A percentile compares a stretch with the other conserved stretches of the same genome.
These are phyloP conservation scores for Paramormyrops hopkinsi DNA, from an alignment of 2,797 vertebrate genomes.

Conservation along the genomic window DNA sequence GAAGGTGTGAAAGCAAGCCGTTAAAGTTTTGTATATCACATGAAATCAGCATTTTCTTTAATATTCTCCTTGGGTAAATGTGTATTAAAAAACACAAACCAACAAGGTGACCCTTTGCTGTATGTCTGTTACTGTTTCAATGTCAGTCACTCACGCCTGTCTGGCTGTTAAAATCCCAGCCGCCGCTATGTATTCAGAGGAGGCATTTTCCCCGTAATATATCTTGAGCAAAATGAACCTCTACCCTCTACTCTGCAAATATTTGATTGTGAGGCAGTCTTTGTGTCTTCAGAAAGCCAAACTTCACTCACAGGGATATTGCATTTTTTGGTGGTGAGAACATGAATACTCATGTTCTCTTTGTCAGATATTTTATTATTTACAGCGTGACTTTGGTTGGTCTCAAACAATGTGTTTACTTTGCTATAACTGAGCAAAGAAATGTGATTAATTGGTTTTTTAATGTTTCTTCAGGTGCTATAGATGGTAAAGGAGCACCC, in stretches of 20 bases:
- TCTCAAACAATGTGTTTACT: constrained; percentile 17
- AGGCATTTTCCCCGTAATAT: constrained; percentile 13
- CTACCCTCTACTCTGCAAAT: constrained; percentile 38
- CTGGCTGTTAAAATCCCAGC: constrained; percentile 47
- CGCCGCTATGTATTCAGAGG: constrained; percentile 30
- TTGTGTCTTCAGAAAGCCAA: constrained; percentile 28
- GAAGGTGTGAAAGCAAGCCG: background rate
- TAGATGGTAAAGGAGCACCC: background rate
- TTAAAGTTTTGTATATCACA: background rate
- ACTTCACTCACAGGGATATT: constrained; percentile 14
- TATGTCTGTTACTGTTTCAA: constrained; percentile 10
- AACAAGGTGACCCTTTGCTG: background rate
- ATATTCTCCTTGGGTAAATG: constrained; percentile 29
- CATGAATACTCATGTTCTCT: background rate
- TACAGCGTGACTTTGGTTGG: background rate
- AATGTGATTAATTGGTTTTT: constrained; percentile 1
- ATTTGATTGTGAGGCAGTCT: constrained; percentile 41
- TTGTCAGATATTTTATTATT: background rate
- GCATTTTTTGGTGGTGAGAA: background rate
- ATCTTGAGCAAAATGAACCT: constrained; percentile 21
- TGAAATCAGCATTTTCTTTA: constrained; percentile 20
- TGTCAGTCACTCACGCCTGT: constrained; percentile 24
- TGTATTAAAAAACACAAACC: constrained; percentile 22
- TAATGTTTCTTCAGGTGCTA: background rate
- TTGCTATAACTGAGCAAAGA: constrained; percentile 7